Conservation (phyloP, 2,888 invertebrate genomes). For the Caradrina clavipalpis region DNA sequence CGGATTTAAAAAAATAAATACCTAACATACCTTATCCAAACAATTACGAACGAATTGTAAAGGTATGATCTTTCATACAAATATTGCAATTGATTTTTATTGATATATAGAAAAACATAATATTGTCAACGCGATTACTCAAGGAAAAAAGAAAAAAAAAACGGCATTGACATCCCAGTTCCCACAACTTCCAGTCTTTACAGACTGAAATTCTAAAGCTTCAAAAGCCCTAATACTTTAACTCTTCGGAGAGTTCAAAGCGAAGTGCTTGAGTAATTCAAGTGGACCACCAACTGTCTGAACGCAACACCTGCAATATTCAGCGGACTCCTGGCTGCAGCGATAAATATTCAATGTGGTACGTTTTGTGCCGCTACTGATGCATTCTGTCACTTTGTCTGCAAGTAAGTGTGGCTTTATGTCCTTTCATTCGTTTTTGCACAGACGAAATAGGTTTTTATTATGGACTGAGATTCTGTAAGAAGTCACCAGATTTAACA, state of each 20-base stretch:
- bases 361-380: constrained; percentile 43
- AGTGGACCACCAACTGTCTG: constrained; percentile 11
- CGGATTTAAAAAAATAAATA: no score
- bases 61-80: no score
- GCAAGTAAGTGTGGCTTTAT: constrained; percentile 5
- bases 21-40: no score
- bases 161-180: background rate
- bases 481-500: no score
- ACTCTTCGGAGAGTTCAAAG: constrained; percentile 26
- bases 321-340: constrained; percentile 31
- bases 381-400: constrained; percentile 46
- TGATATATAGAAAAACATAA: no score
- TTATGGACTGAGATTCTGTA: background rate
- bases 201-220: constrained; percentile 12
- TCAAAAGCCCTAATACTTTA: constrained; percentile 33
- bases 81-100: no score
- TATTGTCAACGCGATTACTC: no score
- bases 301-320: constrained; percentile 53
- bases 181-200: background rate
- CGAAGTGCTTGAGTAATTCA: constrained; percentile 44
- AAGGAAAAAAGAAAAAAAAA: background rate
- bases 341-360: constrained; percentile 56
- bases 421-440: background rate
- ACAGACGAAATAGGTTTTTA: background rate
- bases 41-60: no score